Evolutionary conservation across 2,888 invertebrate genomes (phyloP), one percentile per base, ranked within the genome.

Genomic region (Tipula unca): DNA sequence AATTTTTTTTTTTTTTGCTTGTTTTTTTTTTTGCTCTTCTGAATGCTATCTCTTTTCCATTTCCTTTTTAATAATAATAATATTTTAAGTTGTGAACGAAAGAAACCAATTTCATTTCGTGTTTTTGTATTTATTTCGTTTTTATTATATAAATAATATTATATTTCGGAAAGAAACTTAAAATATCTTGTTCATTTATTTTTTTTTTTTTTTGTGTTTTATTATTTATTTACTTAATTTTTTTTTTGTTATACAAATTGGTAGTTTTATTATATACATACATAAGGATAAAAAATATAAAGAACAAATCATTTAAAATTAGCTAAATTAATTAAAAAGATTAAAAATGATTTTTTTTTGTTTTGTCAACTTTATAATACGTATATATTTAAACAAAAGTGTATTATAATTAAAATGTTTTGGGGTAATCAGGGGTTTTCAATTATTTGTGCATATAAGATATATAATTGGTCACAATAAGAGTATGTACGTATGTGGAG

Each of bases 291-390:
- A n/a, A 29, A 83, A 83, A 83, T 83, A 83, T 32, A 83, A 83
- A 83, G 35, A 32, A 32, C 35, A 83, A 83, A 83, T 35, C n/a
- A 83, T 83, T 83, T 83, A 32, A 83, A 83, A 83, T 83, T 83
- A 83, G 83, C 83, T 32, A 83, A 83, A 83, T 83, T 32, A 83
- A 32, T 83, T 83, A 83, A 29, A 54, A 54, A 6, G 48, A 54
- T 54, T 54, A 17, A 69, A 69, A 69, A 69, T 10, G 69, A 69
- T n/a, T 3, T 48, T 39, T 17, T n/a, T 39, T 20, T 54, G 17
- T 54, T 54, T 54, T 54, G 48, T 54, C 17, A 17, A 54, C 20
- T 54, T 54, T 54, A 20, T 42, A 42, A n/a, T n/a, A n/a, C n/a
- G n/a, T 35, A 35, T 6, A 35, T 39, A 13, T 54, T 54, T 20